phyloP scores from a whole-genome alignment of 2,797 vertebrate species.

The Salarias fasciatus region DNA sequence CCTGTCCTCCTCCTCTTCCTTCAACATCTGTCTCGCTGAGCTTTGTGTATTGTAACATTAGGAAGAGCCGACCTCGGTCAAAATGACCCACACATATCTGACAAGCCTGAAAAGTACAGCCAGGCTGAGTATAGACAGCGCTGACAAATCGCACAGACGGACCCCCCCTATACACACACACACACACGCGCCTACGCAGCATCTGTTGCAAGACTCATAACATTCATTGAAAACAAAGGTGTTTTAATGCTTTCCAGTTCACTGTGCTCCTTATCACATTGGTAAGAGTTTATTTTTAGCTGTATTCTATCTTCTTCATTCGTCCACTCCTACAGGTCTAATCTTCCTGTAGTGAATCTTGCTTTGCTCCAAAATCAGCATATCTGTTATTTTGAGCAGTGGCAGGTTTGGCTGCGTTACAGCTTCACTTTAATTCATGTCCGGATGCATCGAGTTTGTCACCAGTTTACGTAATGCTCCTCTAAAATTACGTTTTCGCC shows the following conservation, averaged over 20 bases:
- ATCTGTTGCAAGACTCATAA: conserved; percentile 49
- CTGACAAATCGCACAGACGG: conserved; percentile 26
- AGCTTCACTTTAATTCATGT: conserved; percentile 36
- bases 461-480: conserved; percentile 21
- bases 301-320: conserved; percentile 33
- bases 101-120: conserved; percentile 54
- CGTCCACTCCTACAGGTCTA: conserved; percentile 1
- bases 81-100: conserved; percentile 72
- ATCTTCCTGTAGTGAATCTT: conserved; percentile 3
- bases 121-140: conserved; percentile 46
- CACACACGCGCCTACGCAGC: conserved; percentile 38
- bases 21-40: conserved; percentile 57
- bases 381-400: conserved; percentile 26
- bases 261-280: conserved; percentile 20
- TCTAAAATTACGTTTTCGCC: too few species aligned
- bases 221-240: conserved; percentile 31
- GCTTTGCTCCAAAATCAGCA: conserved; percentile 3
- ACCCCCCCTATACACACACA: conserved; percentile 21
- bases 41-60: conserved; percentile 51
- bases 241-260: conserved; percentile 9
- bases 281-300: conserved; percentile 16
- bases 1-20: conserved; percentile 47
- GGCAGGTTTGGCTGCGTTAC: conserved; percentile 5
- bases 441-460: conserved; percentile 20
- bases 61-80: conserved; percentile 74